Conservation (phyloP, 53 echinoderm and acorn worm species). For the Patiria pectinifera region DNA sequence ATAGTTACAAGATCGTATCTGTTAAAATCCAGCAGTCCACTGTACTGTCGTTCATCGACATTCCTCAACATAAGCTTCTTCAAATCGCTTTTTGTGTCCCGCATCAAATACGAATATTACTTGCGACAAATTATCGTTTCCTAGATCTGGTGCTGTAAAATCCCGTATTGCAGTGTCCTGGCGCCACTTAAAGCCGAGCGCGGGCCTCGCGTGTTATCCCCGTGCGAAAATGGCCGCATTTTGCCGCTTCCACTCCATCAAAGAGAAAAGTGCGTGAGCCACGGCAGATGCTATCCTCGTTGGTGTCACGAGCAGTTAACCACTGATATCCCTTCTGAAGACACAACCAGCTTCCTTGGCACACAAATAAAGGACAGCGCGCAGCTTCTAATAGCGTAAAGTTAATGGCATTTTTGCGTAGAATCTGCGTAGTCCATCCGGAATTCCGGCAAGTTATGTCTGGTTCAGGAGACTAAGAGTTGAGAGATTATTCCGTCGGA, state of each 20-base stretch:
- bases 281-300: background rate
- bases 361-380: background rate
- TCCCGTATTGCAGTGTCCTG: background rate
- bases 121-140: background rate
- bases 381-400: background rate
- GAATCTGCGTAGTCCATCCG: background rate
- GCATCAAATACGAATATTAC: background rate
- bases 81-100: background rate
- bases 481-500: background rate
- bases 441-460: background rate
- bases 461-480: background rate
- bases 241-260: background rate
- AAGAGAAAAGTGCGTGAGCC: background rate
- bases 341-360: background rate
- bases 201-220: background rate
- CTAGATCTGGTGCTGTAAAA: background rate
- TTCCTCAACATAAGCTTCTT: no score
- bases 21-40: no score
- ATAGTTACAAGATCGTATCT: no score
- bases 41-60: no score
- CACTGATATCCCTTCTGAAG: background rate
- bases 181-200: background rate
- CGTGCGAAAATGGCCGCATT: background rate
- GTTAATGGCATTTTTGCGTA: background rate
- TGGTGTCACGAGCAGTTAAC: background rate